phyloP scores from a whole-genome alignment of 2,113 vertebrate genomes.

The Desmodus rotundus region DNA sequence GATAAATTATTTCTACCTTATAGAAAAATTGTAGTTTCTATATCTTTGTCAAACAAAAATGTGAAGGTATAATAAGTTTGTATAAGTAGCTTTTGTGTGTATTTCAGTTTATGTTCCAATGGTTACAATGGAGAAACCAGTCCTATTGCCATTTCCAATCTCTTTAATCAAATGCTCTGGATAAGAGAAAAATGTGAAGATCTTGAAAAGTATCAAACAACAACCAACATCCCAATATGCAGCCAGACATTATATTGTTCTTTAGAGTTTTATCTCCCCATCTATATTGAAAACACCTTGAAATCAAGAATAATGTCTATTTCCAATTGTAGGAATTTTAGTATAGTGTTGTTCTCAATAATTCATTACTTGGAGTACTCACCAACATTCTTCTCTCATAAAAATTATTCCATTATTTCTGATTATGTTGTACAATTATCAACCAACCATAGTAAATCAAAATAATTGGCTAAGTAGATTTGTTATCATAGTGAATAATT shows the following conservation, averaged over 20 bases:
- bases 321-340: neutral
- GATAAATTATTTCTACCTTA: neutral
- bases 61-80: neutral
- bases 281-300: neutral
- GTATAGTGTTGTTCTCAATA: neutral
- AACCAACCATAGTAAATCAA: slow-evolving; percentile 59
- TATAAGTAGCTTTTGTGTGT: neutral
- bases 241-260: neutral
- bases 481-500: slow-evolving; percentile 60
- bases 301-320: neutral
- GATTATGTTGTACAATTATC: slow-evolving; percentile 64
- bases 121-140: neutral
- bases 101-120: neutral
- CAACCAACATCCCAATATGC: neutral
- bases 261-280: neutral
- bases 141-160: neutral
- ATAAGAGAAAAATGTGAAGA: neutral
- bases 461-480: slow-evolving; percentile 74
- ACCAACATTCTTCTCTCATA: slow-evolving; percentile 45
- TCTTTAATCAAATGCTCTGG: neutral
- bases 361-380: neutral
- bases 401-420: slow-evolving; percentile 68
- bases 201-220: neutral
- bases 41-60: neutral
- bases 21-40: neutral